Base-by-base conservation (phyloP, 2,113 vertebrate genomes). In the Azemiops feae region DNA sequence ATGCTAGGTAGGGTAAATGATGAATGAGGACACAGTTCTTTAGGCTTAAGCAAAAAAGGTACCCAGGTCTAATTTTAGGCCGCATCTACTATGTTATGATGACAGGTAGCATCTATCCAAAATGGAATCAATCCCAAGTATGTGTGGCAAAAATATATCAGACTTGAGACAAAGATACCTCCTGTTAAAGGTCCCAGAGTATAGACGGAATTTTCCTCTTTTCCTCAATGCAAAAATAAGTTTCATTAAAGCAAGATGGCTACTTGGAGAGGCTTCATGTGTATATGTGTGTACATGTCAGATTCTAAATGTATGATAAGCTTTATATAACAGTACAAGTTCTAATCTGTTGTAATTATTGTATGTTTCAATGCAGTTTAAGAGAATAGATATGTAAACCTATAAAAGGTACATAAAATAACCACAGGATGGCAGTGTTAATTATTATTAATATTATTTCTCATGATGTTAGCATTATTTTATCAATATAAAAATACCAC, bases 401-500 rank as follows among this genome's bases (percentile, higher is more conserved):
- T 25, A 53, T 9, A 52, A 55, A n/a, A 89, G 89, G 8, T 47
- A 23, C 27, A 47, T 34, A 57, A 57, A 57, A 5, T 16, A 43
- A 30, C 14, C 23, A 53, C 23, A 69, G 14, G 1, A 81, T 45
- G 47, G 52, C 60, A 87, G 25, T 27, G 12, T 5, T 69, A 55
- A 25, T 52, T 34, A 20, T 2, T 85, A 85, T 18, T 43, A 85
- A 34, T 39, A 39, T 54, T 57, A 39, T 58, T 52, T 74, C 52
- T 89, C 45, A 27, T 39, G 39, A 34, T 55, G 5, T 43, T 52
- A n/a, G 20, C 3, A 23, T 3, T 50, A 2, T 18, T 54, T 81
- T 47, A 54, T 6, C 0, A 57, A 34, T 50, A 22, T 0, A 0
- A 96, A 92, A 89, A 91, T 3, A 81, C 87, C 87, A 91, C 98